Evolutionary conservation across 2,888 invertebrate genomes (phyloP), one percentile per base, ranked within the genome.

Genomic region (Magallana nippona): DNA sequence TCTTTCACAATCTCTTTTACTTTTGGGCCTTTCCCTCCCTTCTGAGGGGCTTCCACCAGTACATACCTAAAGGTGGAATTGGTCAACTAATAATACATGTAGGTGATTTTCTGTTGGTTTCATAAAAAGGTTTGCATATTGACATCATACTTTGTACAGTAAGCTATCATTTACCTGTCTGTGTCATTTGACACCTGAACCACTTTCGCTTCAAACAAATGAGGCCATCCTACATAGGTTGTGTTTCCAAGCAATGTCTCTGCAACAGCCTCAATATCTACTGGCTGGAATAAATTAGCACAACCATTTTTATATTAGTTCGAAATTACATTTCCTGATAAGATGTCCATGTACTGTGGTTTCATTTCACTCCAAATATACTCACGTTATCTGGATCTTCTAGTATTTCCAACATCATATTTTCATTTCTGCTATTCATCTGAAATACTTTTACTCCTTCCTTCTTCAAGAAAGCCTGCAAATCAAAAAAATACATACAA

Each of bases 211-310:
- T 97, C 97, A n/a, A 96, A 95, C 82, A 99, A 95, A 95, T 98
- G 98, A 0, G 99, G 99, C 98, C 98, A 99, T 8, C 96, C 96
- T 3, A 98, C 97, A 95, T 96, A 97, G 1, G 98, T 95, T 78
- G 95, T 95, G 93, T 96, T 96, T 0, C 97, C 97, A 15, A 98
- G 93, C 60, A 97, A 93, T 71, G 96, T 95, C 10, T 95, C 92
- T 0, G 97, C 96, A 0, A 96, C 93, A 5, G 95, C 93, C 62
- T 95, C 94, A 10, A 92, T 82, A 44, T 88, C 87, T 32, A 55
- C 55, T 27, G 60, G 19, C 92, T 92, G 85, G 32, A 83, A 79
- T 71, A 58, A 60, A 44, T 44, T 44, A 44, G 5, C 44, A 44
- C 44, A 44, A 44, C 3, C 0, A 44, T 44, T 44, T 44, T 8